Base-by-base conservation (phyloP, 2,888 invertebrate species). In the Ectropis crepuscularia region DNA sequence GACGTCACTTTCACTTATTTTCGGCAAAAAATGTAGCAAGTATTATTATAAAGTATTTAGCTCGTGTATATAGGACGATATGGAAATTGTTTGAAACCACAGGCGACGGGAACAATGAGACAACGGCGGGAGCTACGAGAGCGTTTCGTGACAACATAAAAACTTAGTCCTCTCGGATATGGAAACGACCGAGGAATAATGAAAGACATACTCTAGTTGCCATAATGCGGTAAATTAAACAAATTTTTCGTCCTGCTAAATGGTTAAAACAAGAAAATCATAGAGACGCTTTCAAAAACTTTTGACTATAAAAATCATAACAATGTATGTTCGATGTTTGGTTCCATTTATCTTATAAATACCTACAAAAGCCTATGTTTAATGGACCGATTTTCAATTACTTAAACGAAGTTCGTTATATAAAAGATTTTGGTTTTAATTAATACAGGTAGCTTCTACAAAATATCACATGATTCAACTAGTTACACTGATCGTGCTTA, bases 171-270 rank as follows among this genome's bases (percentile, higher is more conserved):
- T 82, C 83, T 87, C 79, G 85, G 83, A 88, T 88, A 86, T 89
- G 86, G 85, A 87, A 86, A 87, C 83, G 83, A 86, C 87, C 85
- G 76, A 80, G 81, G 83, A 84, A 86, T 86, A 87, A 88, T 83
- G 85, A 84, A 84, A 85, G 81, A 79, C 83, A 87, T 85, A 83
- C 79, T 82, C 77, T 81, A 73, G 86, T 83, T 88, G 87, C 86
- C 86, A 86, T 87, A 86, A 85, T 82, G 86, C 87, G 86, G 85
- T 83, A 90, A 89, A 91, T 90, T 88, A 87, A 88, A 85, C 76
- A 81, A 79, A 85, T 88, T 85, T 88, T 88, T 86, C 81, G 75
- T 79, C 80, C 77, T 79, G 79, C 81, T 87, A 84, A 86, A 82
- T 78, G 77, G 76, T 70, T 67, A 74, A 28, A 76, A 77, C 50